Evolutionary conservation across 1,140 invertebrate species (phyloP), one percentile per base, ranked within the genome.

Genomic region (Drosophila bipectinata): DNA sequence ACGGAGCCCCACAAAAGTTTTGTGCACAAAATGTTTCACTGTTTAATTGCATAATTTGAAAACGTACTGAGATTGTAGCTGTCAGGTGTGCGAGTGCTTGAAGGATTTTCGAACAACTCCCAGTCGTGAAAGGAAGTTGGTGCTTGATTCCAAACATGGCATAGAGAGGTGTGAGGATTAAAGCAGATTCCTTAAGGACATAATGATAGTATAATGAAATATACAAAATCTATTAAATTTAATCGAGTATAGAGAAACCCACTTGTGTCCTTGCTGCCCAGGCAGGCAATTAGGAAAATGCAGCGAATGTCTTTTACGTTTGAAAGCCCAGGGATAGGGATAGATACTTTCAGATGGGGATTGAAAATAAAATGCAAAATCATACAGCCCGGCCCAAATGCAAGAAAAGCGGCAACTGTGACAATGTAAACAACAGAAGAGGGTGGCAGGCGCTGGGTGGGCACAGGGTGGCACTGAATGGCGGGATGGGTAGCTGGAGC

Each of bases 21-120:
- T 32, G 14, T 41, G 24, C 63, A 39, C 67, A 81, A 87, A 74
- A 66, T 75, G 56, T 45, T 87, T 72, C 82, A 87, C 83, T 82
- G 61, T 81, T 87, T 87, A 87, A 87, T 87, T 88, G 83, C 82
- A 87, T 87, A 87, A 87, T 88, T 87, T 88, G 69, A 55, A 71
- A 87, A 55, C 37, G 73, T 58, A 54, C 72, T 52, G 73, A 67
- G 82, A 84, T 84, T 84, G 57, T 49, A 71, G 51, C 63, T 57
- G 44, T 26, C 26, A 26, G 44, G 48, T 24, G 14, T 8, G 32
- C 32, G 9, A 37, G 4, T 12, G 10, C 9, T 37, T 37, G 34
- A 37, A 37, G 32, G 10, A 37, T 37, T 37, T 37, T 37, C 34
- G 32, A 10, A 37, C 34, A 37, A 3, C 9, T 12, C 10, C 34